These are phyloP conservation scores for Pantala flavescens DNA, from an alignment of 1,140 invertebrate genomes.

Conservation along the genomic window DNA sequence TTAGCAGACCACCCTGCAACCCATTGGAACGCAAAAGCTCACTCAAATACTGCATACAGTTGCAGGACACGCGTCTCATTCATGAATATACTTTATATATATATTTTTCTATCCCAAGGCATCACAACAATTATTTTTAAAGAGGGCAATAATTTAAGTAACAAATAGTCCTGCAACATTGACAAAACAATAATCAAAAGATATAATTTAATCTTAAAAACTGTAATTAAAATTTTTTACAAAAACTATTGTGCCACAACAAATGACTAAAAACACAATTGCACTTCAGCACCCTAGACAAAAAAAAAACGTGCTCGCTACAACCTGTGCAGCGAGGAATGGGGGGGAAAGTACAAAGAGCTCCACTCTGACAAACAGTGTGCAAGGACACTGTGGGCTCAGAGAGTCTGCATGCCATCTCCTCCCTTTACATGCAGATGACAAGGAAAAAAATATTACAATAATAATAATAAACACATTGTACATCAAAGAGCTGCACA, in stretches of 20 bases:
- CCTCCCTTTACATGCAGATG: too few species aligned
- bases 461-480: neutral
- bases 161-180: constrained; percentile 1
- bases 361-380: too few species aligned
- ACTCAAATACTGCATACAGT: neutral
- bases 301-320: neutral
- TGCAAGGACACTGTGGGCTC: too few species aligned
- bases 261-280: constrained; percentile 10
- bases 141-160: neutral
- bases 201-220: neutral
- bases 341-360: too few species aligned
- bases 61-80: neutral
- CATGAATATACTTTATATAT: neutral
- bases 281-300: neutral
- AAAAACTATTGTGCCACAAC: constrained; percentile 7
- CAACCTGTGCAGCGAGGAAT: too few species aligned
- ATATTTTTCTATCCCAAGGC: neutral
- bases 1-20: neutral
- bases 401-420: too few species aligned
- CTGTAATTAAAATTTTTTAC: neutral
- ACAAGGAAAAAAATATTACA: too few species aligned
- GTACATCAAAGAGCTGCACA: constrained; percentile 2
- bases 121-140: neutral
- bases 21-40: neutral
- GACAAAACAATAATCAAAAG: constrained; percentile 10